These are phyloP conservation scores for Porites cylindrica DNA, from an alignment of 92 coral and sea anemone species.

Conservation along the genomic window DNA sequence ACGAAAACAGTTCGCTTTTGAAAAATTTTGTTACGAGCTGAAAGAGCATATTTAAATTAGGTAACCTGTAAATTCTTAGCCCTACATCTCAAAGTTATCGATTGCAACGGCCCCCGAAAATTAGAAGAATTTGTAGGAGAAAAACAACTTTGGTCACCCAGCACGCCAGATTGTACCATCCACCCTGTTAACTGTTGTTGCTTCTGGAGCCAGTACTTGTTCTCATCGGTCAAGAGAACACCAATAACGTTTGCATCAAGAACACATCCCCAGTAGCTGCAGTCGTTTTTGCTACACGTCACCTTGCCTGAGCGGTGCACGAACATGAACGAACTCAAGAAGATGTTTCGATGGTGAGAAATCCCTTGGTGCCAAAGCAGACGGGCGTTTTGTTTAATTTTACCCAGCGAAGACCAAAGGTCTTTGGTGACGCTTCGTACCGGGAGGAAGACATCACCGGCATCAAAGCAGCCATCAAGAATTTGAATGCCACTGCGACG, in stretches of 20 bases:
- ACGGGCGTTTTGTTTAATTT: too few relatives aligned
- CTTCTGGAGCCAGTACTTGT: not conserved
- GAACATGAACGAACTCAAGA: slow-evolving; percentile 28
- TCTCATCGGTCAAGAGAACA: not conserved
- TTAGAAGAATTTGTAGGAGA: not conserved
- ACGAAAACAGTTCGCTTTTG: not conserved
- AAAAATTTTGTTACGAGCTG: too few relatives aligned
- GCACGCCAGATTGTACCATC: not conserved
- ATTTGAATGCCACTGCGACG: too few relatives aligned
- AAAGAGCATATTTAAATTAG: not conserved
- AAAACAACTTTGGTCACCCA: too few relatives aligned
- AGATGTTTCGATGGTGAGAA: not conserved
- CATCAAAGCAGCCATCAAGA: too few relatives aligned
- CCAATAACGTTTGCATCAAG: not conserved
- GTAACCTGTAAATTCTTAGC: not conserved
- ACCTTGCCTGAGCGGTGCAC: slow-evolving; percentile 20
- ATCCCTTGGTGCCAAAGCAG: too few relatives aligned
- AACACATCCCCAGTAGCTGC: slow-evolving; percentile 15
- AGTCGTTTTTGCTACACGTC: not conserved
- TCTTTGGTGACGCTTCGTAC: too few relatives aligned
- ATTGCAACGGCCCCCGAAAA: not conserved
- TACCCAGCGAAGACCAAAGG: too few relatives aligned
- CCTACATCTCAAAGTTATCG: too few relatives aligned
- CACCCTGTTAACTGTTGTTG: not conserved
- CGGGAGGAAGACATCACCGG: too few relatives aligned